Evolutionary conservation across 1,140 invertebrate genomes (phyloP), one percentile per base, ranked within the genome.

Genomic region (Pomacea maculata): DNA sequence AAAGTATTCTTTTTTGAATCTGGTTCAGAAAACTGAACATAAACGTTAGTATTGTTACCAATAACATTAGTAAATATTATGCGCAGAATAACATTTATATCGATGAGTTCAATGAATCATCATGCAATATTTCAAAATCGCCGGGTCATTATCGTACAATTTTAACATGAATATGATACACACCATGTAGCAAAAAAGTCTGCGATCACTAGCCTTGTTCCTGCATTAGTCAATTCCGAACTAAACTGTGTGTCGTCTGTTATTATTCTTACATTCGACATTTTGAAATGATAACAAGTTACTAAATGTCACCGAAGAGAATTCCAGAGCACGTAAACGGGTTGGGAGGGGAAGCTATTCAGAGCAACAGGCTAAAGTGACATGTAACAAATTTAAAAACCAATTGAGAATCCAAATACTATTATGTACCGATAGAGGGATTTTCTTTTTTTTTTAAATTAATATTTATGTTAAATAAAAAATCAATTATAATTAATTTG

Each of bases 201-300:
- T 1, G 96, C 97, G 21, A 99, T 95, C 52, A 98, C 96, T n/a
- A 99, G 92, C 91, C 96, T 97, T 4, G 94, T 94, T 1, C 95
- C 95, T 29, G 96, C 96, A 87, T 93, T 94, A 12, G 93, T 90
- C 88, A 98, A 92, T 93, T 98, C 96, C 19, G 93, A 90, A 88
- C 95, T 94, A 88, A 98, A 98, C 88, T 97, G 95, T 17, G 93
- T 90, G 91, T 97, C 96, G n/a, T 85, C 85, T 52, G 70, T 76
- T 2, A 89, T 70, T 8, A 81, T 74, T 75, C 79, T 84, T 7
- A 88, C 84, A 45, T 84, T 84, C 29, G 78, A 45, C 82, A 83
- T 80, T 75, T 61, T 21, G 45, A 45, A 29, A 21, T 67, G 29
- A 73, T 21, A 19, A 34, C 25, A 7, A 67, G 15, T 45, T 25